Conservation (phyloP, 2,888 invertebrate species). For the Thumatha senex region DNA sequence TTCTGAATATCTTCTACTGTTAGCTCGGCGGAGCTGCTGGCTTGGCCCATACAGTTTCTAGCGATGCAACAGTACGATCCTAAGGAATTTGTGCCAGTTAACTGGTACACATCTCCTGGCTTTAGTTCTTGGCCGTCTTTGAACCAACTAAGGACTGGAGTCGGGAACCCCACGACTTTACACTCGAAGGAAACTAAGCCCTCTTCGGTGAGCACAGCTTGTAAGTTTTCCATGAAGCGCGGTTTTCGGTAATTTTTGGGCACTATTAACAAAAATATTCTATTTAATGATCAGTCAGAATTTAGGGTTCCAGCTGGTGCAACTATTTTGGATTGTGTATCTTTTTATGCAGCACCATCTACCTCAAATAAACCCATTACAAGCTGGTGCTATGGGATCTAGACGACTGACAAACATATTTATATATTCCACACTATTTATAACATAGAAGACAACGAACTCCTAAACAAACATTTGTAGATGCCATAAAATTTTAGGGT, state of each 20-base stretch:
- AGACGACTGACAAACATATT: too few species aligned
- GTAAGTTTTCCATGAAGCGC: constrained; percentile 94
- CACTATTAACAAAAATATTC: constrained; percentile 79
- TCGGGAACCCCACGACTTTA: constrained; percentile 96
- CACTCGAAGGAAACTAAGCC: constrained; percentile 96
- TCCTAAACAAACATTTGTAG: too few species aligned
- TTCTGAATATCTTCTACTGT: constrained; percentile 96
- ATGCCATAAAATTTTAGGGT: too few species aligned
- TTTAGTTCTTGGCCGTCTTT: constrained; percentile 96
- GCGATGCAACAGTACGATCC: constrained; percentile 95
- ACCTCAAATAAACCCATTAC: too few species aligned
- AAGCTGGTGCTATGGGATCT: too few species aligned
- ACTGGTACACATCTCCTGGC: constrained; percentile 95
- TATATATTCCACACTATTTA: too few species aligned
- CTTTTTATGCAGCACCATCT: too few species aligned
- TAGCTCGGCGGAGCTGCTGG: constrained; percentile 92
- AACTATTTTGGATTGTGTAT: too few species aligned
- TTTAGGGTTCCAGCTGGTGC: too few species aligned
- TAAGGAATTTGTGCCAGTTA: constrained; percentile 94
- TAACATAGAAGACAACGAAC: too few species aligned
- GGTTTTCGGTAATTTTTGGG: constrained; percentile 96
- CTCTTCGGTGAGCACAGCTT: constrained; percentile 95
- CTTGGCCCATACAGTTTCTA: constrained; percentile 95
- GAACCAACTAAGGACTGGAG: constrained; percentile 94
- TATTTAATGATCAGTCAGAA: too few species aligned